A percentile compares a stretch with the other conserved stretches of the same genome.
Evolutionary conservation across 92 coral and sea anemone genomes (phyloP).

Genomic region (Porites divaricata): DNA sequence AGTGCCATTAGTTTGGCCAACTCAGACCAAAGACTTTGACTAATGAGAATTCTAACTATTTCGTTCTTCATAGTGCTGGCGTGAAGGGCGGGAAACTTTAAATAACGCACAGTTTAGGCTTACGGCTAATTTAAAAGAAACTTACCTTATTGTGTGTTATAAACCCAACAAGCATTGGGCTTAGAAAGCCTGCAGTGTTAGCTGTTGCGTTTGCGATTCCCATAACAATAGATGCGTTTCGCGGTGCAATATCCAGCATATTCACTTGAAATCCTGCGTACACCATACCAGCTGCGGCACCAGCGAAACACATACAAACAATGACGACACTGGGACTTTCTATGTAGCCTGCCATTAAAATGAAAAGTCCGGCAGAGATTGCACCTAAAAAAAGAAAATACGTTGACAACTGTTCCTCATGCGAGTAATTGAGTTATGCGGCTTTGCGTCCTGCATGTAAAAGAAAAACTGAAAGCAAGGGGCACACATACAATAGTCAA

Average conservation of each 20-base stretch:
- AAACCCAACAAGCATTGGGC: conserved; percentile 90
- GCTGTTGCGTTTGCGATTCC: conserved; percentile 85
- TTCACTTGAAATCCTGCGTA: conserved; percentile 94
- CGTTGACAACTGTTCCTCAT: background rate
- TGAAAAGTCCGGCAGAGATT: conserved; percentile 68
- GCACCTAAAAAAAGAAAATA: conserved; percentile 56
- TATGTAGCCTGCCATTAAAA: conserved; percentile 77
- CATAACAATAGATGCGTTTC: conserved; percentile 86
- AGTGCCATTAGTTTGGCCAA: too few species aligned
- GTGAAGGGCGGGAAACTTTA: too few species aligned
- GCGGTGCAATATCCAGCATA: conserved; percentile 89
- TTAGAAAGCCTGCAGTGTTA: conserved; percentile 80
- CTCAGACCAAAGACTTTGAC: too few species aligned
- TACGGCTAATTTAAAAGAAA: background rate
- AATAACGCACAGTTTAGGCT: too few species aligned
- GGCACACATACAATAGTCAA: too few species aligned
- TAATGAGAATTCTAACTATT: too few species aligned
- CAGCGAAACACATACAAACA: conserved; percentile 69
- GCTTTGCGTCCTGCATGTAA: too few species aligned
- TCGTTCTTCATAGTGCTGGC: too few species aligned
- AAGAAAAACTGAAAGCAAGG: too few species aligned
- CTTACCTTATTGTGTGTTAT: conserved; percentile 76
- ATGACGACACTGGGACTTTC: conserved; percentile 54
- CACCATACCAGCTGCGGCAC: conserved; percentile 69
- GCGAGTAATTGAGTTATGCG: background rate